Base-by-base conservation (phyloP, 1,140 invertebrate species). In the Achatina immaculata region DNA sequence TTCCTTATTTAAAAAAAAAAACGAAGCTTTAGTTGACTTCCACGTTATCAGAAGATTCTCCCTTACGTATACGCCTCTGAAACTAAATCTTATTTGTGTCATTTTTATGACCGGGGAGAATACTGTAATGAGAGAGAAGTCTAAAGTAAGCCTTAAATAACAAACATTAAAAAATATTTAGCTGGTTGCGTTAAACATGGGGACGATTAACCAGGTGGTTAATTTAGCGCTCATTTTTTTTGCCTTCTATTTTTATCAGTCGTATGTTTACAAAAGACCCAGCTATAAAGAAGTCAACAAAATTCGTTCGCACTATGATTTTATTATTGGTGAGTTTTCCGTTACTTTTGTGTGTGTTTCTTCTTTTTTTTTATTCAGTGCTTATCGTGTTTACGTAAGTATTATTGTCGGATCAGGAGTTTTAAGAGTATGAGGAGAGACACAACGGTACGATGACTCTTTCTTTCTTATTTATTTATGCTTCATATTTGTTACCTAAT, bases 181-280 rank as follows among this genome's bases (percentile, higher is more conserved):
- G n/a, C n/a, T n/a, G n/a, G n/a, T n/a, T n/a, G n/a, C n/a, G n/a
- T 31, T 11, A 7, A 66, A 16, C 14, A 45, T 42, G 38, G 69
- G 36, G 11, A 31, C 19, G 2, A 14, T 42, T 7, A 71, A 31
- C 40, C 38, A 45, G 24, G 0, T 42, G 3, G 2, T 42, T 71
- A 71, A 45, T 71, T 42, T 42, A n/a, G n/a, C n/a, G 1, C 24
- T 42, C 21, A 45, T 42, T 42, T 42, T 34, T 71, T 3, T 73
- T 34, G 31, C 71, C 2, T 73, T 31, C 43, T 73, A 51, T 34
- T 34, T 73, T 45, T 73, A 73, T 45, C 71, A 73, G 28, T 45
- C 42, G 1, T 58, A 65, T 62, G 74, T 58, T 62, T 62, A 65
- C 36, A 77, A n/a, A 62, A 42, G 74, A n/a, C 34, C 51, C 16